phyloP scores from a whole-genome alignment of 2,888 invertebrate species.

The Microctonus aethiopoides region DNA sequence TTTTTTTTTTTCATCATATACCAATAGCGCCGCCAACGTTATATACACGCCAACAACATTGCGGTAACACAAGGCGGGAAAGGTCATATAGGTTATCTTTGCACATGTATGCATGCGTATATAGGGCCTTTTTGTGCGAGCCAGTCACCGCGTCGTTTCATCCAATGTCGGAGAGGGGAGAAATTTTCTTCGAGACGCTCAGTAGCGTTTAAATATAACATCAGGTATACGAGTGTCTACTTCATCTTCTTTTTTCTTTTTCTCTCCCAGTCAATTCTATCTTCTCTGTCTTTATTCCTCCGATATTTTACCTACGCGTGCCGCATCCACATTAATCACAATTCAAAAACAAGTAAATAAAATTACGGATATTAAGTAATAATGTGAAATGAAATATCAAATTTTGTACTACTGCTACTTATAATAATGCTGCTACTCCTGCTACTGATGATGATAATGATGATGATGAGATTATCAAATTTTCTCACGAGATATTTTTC shows the following conservation, averaged over 20 bases:
- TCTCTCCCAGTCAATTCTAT: background rate
- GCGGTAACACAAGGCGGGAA: conserved; percentile 24
- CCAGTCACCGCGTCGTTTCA: conserved; percentile 40
- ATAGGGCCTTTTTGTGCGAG: conserved; percentile 44
- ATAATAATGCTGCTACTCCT: too few relatives aligned
- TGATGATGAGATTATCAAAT: too few relatives aligned
- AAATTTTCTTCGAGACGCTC: conserved; percentile 36
- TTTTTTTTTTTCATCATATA: conserved; percentile 18
- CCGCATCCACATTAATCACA: background rate
- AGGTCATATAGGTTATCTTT: conserved; percentile 60
- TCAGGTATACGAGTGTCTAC: conserved; percentile 40
- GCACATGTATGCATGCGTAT: conserved; percentile 45
- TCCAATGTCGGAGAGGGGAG: background rate
- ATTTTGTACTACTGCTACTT: too few relatives aligned
- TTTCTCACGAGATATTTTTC: too few relatives aligned
- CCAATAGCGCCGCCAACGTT: background rate
- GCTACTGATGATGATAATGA: too few relatives aligned
- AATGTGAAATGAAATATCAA: too few relatives aligned
- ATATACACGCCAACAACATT: background rate
- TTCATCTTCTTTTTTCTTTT: background rate
- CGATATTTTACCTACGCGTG: background rate
- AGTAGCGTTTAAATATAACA: conserved; percentile 48
- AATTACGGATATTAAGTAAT: too few relatives aligned
- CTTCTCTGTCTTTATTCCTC: background rate
- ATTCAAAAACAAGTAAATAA: too few relatives aligned